Conservation (phyloP, 2,797 vertebrate species). For the Muraenolepis orangiensis region DNA sequence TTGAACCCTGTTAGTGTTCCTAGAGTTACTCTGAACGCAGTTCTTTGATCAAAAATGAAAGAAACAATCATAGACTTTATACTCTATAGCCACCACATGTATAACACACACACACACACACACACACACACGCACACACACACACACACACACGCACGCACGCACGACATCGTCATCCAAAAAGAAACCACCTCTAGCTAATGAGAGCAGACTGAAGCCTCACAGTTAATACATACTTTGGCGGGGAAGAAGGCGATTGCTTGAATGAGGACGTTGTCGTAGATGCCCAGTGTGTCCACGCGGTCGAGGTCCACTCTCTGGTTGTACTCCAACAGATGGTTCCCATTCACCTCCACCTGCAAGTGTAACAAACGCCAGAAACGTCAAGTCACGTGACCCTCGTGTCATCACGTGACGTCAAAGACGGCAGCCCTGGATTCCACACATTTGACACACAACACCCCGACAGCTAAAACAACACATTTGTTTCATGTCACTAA, state of each 20-base stretch:
- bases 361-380: background rate
- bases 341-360: constrained; percentile 87
- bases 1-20: too few species aligned
- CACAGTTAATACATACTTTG: constrained; percentile 64
- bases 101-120: too few species aligned
- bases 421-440: background rate
- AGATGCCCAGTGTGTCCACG: constrained; percentile 83
- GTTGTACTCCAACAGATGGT: constrained; percentile 80
- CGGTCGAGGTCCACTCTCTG: constrained; percentile 76
- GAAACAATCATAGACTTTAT: background rate
- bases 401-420: background rate
- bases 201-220: background rate
- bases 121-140: too few species aligned
- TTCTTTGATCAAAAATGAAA: background rate
- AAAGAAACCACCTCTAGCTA: background rate
- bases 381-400: background rate
- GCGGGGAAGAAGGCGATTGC: constrained; percentile 73
- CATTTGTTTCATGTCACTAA: background rate
- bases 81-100: too few species aligned
- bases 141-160: too few species aligned
- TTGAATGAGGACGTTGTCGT: constrained; percentile 78
- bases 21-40: too few species aligned
- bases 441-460: background rate
- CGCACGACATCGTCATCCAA: background rate
- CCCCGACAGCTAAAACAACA: background rate